phyloP scores from a whole-genome alignment of 2,888 invertebrate species.

The Hylaea fasciaria region DNA sequence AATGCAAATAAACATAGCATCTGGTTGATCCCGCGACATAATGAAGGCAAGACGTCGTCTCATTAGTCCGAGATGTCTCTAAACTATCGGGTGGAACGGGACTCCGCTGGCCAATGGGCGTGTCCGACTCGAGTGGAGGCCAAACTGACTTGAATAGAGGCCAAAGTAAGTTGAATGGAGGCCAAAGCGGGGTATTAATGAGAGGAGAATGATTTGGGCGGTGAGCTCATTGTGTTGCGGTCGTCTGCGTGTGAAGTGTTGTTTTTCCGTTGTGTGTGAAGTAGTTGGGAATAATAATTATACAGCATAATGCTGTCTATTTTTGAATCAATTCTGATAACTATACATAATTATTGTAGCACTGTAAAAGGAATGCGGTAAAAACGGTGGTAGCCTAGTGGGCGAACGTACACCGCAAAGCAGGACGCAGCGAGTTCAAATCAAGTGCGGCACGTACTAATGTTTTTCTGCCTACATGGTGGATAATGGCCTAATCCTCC shows the following conservation, averaged over 20 bases:
- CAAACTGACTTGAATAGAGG: constrained; percentile 27
- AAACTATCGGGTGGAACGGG: constrained; percentile 51
- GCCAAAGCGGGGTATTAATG: constrained; percentile 39
- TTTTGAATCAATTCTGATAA: neutral
- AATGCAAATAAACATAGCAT: constrained; percentile 16
- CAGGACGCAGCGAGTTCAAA: no score
- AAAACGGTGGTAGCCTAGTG: no score
- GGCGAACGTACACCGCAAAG: no score
- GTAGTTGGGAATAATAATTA: neutral
- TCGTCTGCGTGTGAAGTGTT: constrained; percentile 28
- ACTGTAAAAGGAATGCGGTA: no score
- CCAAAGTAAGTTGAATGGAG: constrained; percentile 29
- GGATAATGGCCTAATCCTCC: no score
- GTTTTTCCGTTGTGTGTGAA: constrained; percentile 1
- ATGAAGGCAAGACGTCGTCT: constrained; percentile 52
- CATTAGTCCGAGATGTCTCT: constrained; percentile 59
- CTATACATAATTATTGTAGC: no score
- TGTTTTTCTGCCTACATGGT: no score
- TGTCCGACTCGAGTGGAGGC: constrained; percentile 32
- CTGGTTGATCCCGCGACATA: constrained; percentile 38
- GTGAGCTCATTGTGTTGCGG: constrained; percentile 17
- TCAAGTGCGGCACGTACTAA: no score
- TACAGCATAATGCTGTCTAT: neutral
- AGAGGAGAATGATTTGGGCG: constrained; percentile 43
- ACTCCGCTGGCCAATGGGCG: constrained; percentile 52